Percentiles rank a stretch among this genome's conserved stretches.
phyloP scores from a whole-genome alignment of 2,888 invertebrate genomes.

The Monoplex corrugatus region DNA sequence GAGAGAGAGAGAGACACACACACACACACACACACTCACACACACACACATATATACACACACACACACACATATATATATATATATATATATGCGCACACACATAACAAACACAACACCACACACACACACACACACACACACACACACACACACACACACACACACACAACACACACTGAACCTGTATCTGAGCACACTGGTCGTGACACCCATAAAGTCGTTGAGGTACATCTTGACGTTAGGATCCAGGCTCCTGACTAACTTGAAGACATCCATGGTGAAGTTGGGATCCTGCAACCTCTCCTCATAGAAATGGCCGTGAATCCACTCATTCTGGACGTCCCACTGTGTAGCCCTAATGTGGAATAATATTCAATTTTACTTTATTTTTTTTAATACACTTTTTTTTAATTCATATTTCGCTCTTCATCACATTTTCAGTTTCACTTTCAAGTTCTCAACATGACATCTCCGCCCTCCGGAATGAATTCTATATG shows the following conservation, averaged over 20 bases:
- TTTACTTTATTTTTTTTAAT: too few relatives aligned
- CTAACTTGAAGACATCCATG: conserved; percentile 65
- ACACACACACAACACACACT: background rate
- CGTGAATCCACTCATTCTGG: conserved; percentile 72
- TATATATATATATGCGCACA: too few relatives aligned
- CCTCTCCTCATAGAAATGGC: conserved; percentile 65
- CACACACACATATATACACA: too few relatives aligned
- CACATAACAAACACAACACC: too few relatives aligned
- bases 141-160: background rate
- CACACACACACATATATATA: too few relatives aligned
- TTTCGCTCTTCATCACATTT: too few relatives aligned
- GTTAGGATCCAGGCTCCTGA: conserved; percentile 61
- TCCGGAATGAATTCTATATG: too few relatives aligned
- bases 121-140: background rate
- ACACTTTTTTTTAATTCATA: conserved; percentile 44
- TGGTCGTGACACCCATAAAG: conserved; percentile 58
- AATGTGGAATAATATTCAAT: too few relatives aligned
- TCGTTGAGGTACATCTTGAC: conserved; percentile 71
- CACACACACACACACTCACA: too few relatives aligned
- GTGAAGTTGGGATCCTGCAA: conserved; percentile 62
- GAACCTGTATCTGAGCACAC: conserved; percentile 34
- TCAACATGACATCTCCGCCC: too few relatives aligned
- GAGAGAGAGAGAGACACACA: too few relatives aligned
- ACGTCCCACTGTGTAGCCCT: conserved; percentile 77
- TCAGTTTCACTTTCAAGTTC: too few relatives aligned